Evolutionary conservation across 2,113 vertebrate genomes (phyloP), one percentile per base, ranked within the genome.

Genomic region (Polypterus senegalus): DNA sequence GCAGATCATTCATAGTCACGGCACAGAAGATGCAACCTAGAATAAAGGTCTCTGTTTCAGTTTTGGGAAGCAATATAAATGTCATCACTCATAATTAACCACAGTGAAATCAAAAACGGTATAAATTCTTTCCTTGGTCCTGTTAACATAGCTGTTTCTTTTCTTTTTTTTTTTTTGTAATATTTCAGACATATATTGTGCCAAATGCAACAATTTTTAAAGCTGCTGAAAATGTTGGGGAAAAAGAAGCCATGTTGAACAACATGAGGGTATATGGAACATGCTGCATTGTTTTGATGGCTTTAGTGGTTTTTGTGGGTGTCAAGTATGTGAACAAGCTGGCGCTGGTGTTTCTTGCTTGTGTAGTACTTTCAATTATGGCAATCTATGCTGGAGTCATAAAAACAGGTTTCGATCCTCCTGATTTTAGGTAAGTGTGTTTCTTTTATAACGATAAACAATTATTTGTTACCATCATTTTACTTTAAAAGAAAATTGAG

Each of bases 241-340:
- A 91, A 65, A 66, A 74, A 0, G 67, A 66, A 0, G 91, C 90
- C 3, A 67, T 92, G 79, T 76, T 97, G 52, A 91, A 97, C 66
- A 96, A 97, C 78, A 96, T 97, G 94, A 87, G 94, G 0, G 85
- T 96, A 44, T 97, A 97, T 1, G 94, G 94, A 56, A 93, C 91
- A 0, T 89, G 90, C 63, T 91, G 91, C 3, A 84, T 97, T 4
- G 65, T 72, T 1, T 75, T 97, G 60, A 97, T 97, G 93, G 74
- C 90, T 0, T 27, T 90, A 44, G 94, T 97, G 5, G 93, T 97
- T 57, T 97, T 95, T 46, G 94, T 97, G 3, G 94, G 94, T 0
- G 94, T 97, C 47, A 97, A 95, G 71, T 97, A 97, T 2, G 94
- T 97, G 69, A 97, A 97, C 81, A 97, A 97, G 68, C 82, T 97